Evolutionary conservation across 2,797 vertebrate genomes (phyloP), one percentile per base, ranked within the genome.

Genomic region (Anolis apletophallus): DNA sequence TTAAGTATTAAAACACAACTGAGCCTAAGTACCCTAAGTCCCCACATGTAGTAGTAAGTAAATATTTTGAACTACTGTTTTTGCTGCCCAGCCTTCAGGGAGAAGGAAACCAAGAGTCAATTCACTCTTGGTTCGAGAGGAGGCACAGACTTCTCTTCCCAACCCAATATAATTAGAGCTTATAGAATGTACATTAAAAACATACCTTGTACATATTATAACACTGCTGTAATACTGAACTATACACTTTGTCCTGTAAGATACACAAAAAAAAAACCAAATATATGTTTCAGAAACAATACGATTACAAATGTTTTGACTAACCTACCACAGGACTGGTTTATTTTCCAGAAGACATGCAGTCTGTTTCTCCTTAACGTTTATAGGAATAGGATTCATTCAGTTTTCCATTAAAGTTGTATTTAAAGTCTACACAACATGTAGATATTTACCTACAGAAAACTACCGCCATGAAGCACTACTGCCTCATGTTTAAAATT

Each of bases 201-300:
- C 96, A 95, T 94, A 99, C 99, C 98, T 99, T 99, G 96, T 99
- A 99, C 99, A 99, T 99, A 91, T 97, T 98, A 95, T 99, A 99
- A 96, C 99, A 99, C 88, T 99, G 97, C 85, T 97, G 97, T 23
- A 99, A 96, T 59, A 99, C 98, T 0, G 98, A 98, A 13, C 98
- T 98, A 68, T 99, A 99, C 32, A 99, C 98, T 23, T 98, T 99
- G 95, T 99, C 98, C 99, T 99, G 82, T 9, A 95, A 87, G 50
- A 90, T 2, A 89, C 75, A 17, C 64, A 83, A 26, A 73, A 83
- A 69, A 40, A 17, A 36, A 75, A 72, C 69, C 59, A 91, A 52
- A 17, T 14, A 40, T 1, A 86, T 52, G 90, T 46, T 2, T 72
- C 13, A 34, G 77, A 29, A 46, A 88, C n/a, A 84, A 64, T 13